These are phyloP conservation scores for Neomonachus schauinslandi DNA, from an alignment of 2,113 vertebrate species.

Conservation along the genomic window DNA sequence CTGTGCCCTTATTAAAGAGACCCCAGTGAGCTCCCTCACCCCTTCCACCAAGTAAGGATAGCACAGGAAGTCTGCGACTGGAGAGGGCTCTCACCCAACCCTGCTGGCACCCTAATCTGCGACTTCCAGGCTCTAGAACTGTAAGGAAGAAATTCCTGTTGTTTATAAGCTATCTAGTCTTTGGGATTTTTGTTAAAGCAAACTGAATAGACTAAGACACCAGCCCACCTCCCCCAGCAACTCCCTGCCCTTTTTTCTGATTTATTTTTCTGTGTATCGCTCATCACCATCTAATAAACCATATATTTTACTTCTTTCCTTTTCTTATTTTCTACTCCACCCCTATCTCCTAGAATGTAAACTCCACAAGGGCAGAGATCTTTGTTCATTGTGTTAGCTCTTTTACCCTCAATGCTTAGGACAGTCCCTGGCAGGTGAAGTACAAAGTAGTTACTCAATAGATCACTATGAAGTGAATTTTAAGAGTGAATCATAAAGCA, in stretches of 20 bases:
- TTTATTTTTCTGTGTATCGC: background rate
- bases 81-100: background rate
- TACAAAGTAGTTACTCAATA: background rate
- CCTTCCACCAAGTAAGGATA: background rate
- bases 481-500: background rate
- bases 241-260: background rate
- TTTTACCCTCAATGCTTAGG: background rate
- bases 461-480: background rate
- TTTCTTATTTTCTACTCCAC: background rate
- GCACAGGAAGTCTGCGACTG: background rate
- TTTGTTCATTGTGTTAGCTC: background rate
- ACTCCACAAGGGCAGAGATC: background rate
- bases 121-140: background rate
- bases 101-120: background rate
- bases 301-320: background rate
- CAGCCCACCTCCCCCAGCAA: background rate
- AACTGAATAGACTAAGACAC: background rate
- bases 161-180: background rate
- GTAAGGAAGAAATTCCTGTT: background rate
- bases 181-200: background rate
- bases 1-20: background rate
- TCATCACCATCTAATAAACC: background rate
- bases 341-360: background rate
- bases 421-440: background rate
- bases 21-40: background rate